Conservation (phyloP, 2,888 invertebrate genomes). For the Phyto melanocephala region DNA sequence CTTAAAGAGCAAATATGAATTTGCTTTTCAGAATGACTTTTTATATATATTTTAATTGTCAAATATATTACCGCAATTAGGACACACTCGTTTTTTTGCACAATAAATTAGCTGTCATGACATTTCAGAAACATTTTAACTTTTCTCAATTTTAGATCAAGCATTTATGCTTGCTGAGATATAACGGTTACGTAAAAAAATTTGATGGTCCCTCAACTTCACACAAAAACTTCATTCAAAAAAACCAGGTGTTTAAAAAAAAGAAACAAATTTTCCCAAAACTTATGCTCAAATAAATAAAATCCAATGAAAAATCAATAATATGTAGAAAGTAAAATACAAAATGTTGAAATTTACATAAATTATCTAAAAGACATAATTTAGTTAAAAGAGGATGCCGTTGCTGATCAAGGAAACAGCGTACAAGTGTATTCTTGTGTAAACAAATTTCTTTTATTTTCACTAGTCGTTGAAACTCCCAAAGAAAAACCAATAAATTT, state of each 20-base stretch:
- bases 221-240: not conserved
- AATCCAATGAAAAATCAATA: slow-evolving; percentile 1
- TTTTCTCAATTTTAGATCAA: too few species aligned
- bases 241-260: slow-evolving; percentile 3
- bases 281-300: not conserved
- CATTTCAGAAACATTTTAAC: too few species aligned
- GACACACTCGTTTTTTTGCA: too few species aligned
- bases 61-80: too few species aligned
- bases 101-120: too few species aligned
- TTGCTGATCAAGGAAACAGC: not conserved
- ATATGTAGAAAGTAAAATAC: not conserved
- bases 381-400: slow-evolving; percentile 5
- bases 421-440: slow-evolving; percentile 37
- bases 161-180: too few species aligned
- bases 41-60: too few species aligned
- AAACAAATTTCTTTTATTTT: slow-evolving; percentile 32
- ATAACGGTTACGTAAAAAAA: too few species aligned
- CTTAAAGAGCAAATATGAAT: too few species aligned
- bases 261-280: not conserved
- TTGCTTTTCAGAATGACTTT: too few species aligned
- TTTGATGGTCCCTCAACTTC: too few species aligned
- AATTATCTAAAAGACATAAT: slow-evolving; percentile 37
- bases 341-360: slow-evolving; percentile 29
- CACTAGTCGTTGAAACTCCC: not conserved
- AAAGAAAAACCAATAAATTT: slow-evolving; percentile 36